These are phyloP conservation scores for Sebastes dallii DNA, from an alignment of 2,797 vertebrate genomes.

Conservation along the genomic window DNA sequence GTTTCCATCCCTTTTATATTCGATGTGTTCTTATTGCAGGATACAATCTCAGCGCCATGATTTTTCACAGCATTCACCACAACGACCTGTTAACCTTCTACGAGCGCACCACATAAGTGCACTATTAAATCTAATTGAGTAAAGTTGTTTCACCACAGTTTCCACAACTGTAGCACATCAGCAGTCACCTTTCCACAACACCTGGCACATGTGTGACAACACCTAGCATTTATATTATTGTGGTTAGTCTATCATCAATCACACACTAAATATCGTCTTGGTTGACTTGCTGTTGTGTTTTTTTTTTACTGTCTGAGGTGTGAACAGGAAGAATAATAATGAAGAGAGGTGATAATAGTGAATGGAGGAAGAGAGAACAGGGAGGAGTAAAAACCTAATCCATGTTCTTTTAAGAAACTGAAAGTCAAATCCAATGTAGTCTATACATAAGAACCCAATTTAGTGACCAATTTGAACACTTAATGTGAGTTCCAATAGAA, in stretches of 20 bases:
- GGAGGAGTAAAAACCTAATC: background rate
- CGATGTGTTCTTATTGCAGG: background rate
- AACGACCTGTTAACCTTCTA: conserved; percentile 53
- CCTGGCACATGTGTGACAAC: conserved; percentile 60
- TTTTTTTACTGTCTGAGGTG: conserved; percentile 24
- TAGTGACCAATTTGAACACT: background rate
- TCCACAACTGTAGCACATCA: conserved; percentile 44
- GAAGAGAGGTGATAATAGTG: background rate
- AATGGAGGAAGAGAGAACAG: background rate
- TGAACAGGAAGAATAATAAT: conserved; percentile 29
- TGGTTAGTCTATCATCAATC: conserved; percentile 54
- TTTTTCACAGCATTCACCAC: conserved; percentile 58
- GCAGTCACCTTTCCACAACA: conserved; percentile 53
- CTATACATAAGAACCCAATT: too few species aligned
- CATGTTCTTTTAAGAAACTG: background rate
- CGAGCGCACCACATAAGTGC: conserved; percentile 30
- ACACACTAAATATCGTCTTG: conserved; percentile 8
- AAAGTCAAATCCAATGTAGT: too few species aligned
- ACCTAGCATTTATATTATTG: conserved; percentile 43
- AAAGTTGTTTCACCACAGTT: conserved; percentile 59
- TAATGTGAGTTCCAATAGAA: background rate
- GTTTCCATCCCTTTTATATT: background rate
- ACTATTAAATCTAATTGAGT: conserved; percentile 59
- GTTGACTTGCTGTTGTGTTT: background rate
- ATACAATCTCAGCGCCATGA: background rate